Evolutionary conservation across 2,797 vertebrate genomes (phyloP).

Genomic region (Bradypodion ventrale): DNA sequence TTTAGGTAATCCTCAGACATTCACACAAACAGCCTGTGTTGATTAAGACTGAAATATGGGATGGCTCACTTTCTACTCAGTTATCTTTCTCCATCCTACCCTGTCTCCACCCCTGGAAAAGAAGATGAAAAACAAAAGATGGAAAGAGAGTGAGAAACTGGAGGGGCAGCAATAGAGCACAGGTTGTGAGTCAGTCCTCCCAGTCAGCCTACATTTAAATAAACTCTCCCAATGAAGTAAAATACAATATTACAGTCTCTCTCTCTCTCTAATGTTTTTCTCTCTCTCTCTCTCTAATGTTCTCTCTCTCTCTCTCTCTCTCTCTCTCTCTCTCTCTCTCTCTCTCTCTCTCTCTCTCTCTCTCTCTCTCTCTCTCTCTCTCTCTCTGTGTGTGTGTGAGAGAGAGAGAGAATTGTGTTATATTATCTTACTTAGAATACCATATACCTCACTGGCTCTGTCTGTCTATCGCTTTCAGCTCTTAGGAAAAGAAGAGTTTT

Average conservation of each 20-base stretch:
- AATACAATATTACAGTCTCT: no score
- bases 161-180: not conserved
- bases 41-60: slow-evolving; percentile 74
- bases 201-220: not conserved
- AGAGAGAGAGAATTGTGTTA: no score
- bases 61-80: slow-evolving; percentile 50
- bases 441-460: no score
- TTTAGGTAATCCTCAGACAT: slow-evolving; percentile 70
- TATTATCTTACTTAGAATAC: no score
- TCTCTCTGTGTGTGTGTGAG: no score
- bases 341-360: no score
- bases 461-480: accelerated
- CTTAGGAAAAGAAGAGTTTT: not conserved
- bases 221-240: accelerated
- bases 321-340: no score
- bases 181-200: not conserved
- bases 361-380: no score
- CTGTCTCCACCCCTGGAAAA: not conserved
- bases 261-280: no score
- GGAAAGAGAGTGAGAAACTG: slow-evolving; percentile 19
- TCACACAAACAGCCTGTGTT: slow-evolving; percentile 63
- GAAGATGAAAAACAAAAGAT: not conserved
- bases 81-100: not conserved
- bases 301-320: no score
- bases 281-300: no score